A percentile compares a stretch with the other conserved stretches of the same genome.
These are phyloP conservation scores for Polypedilum pembai DNA, from an alignment of 1,140 invertebrate species.

Conservation along the genomic window DNA sequence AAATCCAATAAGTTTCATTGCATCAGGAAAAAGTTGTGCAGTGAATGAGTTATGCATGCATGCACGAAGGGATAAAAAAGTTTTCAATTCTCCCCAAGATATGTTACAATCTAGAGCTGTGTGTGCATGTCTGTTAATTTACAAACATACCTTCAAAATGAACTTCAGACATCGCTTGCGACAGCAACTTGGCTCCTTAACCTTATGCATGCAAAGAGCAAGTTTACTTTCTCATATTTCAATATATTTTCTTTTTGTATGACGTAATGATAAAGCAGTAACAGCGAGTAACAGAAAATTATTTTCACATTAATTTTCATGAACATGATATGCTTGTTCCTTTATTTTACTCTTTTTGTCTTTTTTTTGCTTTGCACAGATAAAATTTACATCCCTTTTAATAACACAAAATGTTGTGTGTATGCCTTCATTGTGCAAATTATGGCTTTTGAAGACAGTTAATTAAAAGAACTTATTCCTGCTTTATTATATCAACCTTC, in stretches of 20 bases:
- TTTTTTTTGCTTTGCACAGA: background rate
- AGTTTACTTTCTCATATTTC: constrained; percentile 1
- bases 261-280: background rate
- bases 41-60: too few relatives aligned
- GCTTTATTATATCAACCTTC: too few relatives aligned
- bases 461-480: background rate
- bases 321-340: background rate
- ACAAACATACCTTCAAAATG: background rate
- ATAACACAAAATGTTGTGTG: background rate
- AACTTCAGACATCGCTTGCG: background rate
- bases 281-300: background rate
- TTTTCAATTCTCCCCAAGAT: too few relatives aligned
- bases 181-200: background rate
- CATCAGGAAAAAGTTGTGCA: too few relatives aligned
- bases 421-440: background rate
- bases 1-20: background rate
- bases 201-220: background rate
- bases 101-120: too few relatives aligned
- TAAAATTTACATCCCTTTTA: background rate
- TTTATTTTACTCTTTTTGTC: background rate
- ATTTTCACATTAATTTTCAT: background rate
- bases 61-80: too few relatives aligned
- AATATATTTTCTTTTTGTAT: background rate
- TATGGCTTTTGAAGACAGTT: background rate
- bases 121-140: background rate